Conservation (phyloP, 2,797 vertebrate genomes). For the Jordanella pulchra region DNA sequence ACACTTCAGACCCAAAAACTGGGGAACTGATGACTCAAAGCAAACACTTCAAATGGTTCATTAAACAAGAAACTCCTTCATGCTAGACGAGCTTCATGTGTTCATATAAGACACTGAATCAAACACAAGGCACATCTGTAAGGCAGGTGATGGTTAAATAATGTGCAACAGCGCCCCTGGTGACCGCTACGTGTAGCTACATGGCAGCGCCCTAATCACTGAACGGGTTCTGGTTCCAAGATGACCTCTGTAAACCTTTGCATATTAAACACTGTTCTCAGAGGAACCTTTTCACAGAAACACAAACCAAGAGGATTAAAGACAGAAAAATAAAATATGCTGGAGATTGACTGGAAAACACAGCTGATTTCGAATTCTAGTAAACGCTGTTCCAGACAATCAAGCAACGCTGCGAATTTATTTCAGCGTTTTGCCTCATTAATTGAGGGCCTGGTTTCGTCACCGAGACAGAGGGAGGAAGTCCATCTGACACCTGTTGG, state of each 20-base stretch:
- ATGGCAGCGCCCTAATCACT: neutral
- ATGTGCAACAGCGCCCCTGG: neutral
- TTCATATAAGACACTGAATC: neutral
- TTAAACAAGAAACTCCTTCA: neutral
- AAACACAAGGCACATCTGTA: slow-evolving; percentile 1
- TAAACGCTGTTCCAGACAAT: neutral
- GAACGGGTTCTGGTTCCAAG: neutral
- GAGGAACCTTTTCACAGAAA: neutral
- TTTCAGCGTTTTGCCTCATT: neutral
- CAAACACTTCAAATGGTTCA: neutral
- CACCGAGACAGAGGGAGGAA: neutral
- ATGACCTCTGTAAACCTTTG: neutral
- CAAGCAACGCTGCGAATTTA: neutral
- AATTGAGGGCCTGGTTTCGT: neutral
- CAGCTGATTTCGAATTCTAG: too few species aligned
- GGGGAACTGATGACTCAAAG: too few species aligned
- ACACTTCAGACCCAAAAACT: neutral
- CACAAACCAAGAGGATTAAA: neutral
- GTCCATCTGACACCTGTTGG: neutral
- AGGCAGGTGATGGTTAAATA: neutral
- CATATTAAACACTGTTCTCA: neutral
- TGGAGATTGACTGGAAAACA: neutral
- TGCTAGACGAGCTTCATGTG: neutral
- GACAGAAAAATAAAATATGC: too few species aligned
- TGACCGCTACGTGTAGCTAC: neutral